phyloP scores from a whole-genome alignment of 2,113 vertebrate genomes.

The Bubo scandiacus region DNA sequence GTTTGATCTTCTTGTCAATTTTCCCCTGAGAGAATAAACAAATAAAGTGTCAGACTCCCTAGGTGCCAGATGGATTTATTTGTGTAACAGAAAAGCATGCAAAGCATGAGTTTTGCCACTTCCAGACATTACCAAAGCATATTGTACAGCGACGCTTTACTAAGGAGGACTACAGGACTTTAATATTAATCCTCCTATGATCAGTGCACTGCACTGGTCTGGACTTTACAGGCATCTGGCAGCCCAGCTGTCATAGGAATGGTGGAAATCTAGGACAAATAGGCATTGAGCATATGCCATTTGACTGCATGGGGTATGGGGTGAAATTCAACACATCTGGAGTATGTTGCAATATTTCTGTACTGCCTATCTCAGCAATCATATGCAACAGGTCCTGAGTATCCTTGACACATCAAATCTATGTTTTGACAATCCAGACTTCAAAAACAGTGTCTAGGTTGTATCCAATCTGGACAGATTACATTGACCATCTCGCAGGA shows the following conservation, averaged over 20 bases:
- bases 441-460: background rate
- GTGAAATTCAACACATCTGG: background rate
- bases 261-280: background rate
- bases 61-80: background rate
- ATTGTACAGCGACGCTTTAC: background rate
- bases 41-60: background rate
- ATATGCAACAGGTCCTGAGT: background rate
- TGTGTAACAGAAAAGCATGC: background rate
- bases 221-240: background rate
- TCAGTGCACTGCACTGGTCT: background rate
- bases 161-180: background rate
- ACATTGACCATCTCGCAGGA: background rate
- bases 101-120: background rate
- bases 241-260: background rate
- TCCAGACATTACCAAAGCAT: background rate
- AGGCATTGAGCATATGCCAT: background rate
- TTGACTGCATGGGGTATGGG: background rate
- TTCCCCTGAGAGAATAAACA: background rate
- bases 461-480: background rate
- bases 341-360: background rate
- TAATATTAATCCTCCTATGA: background rate
- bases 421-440: background rate
- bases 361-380: background rate
- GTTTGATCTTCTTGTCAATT: background rate
- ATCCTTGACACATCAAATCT: background rate